These are phyloP conservation scores for Drosophila bocki DNA, from an alignment of 1,140 invertebrate genomes.

Conservation along the genomic window DNA sequence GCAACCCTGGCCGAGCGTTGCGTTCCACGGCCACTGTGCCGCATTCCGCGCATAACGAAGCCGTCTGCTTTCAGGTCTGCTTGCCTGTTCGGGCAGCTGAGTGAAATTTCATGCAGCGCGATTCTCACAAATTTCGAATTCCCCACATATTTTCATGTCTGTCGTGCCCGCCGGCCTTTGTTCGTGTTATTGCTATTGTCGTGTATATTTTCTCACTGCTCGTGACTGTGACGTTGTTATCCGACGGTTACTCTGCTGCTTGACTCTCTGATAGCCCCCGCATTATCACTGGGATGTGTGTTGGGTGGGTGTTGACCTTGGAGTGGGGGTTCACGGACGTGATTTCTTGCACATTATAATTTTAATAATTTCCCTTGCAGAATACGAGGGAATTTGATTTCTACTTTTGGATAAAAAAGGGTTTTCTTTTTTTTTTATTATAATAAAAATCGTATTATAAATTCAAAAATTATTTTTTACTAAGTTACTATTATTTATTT, in stretches of 20 bases:
- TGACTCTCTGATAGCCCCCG: neutral
- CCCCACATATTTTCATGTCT: constrained; percentile 76
- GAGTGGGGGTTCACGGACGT: neutral
- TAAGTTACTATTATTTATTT: neutral
- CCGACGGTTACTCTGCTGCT: neutral
- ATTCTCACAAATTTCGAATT: constrained; percentile 84
- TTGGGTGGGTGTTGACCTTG: constrained; percentile 8
- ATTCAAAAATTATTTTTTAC: neutral
- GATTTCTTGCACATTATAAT: neutral
- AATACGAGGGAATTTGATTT: no score
- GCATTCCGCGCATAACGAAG: constrained; percentile 76
- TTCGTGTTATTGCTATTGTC: constrained; percentile 36
- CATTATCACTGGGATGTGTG: neutral
- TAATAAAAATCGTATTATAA: no score
- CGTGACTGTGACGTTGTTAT: constrained; percentile 14
- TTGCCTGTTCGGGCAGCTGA: constrained; percentile 77
- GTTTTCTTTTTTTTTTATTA: neutral
- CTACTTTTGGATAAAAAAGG: neutral
- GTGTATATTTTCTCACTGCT: constrained; percentile 24
- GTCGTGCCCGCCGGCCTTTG: constrained; percentile 52
- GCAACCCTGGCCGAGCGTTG: constrained; percentile 27
- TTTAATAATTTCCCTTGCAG: neutral
- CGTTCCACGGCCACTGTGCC: constrained; percentile 51
- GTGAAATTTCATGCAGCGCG: constrained; percentile 83
- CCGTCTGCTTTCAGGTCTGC: constrained; percentile 70